These are phyloP conservation scores for Hippocampus guttulatus DNA, from an alignment of 2,113 vertebrate species.

Conservation along the genomic window DNA sequence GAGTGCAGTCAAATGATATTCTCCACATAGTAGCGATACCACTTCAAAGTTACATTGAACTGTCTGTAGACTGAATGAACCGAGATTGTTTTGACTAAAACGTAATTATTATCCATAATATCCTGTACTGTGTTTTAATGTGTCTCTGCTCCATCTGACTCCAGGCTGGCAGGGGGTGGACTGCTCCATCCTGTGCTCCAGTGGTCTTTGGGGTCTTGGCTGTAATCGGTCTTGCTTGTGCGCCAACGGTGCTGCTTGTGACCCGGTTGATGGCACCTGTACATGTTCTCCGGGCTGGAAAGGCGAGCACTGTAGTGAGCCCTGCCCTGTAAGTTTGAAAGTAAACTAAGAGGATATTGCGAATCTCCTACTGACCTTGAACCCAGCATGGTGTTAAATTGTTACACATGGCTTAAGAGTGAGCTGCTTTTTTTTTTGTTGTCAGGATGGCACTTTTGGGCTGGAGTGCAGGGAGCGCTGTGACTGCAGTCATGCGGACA, in stretches of 20 bases:
- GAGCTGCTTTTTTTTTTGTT: background rate
- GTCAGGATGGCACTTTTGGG: constrained; percentile 89
- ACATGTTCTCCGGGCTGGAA: constrained; percentile 88
- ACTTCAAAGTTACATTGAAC: background rate
- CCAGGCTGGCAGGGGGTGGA: constrained; percentile 93
- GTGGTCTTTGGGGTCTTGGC: constrained; percentile 86
- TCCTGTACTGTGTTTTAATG: background rate
- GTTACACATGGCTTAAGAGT: constrained; percentile 11
- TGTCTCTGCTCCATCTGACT: constrained; percentile 3
- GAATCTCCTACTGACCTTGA: background rate
- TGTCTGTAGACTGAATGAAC: background rate
- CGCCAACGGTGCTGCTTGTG: constrained; percentile 83
- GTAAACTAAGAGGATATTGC: background rate
- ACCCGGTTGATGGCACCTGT: constrained; percentile 82
- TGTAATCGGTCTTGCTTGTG: constrained; percentile 88
- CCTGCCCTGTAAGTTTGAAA: constrained; percentile 82
- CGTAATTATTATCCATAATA: background rate
- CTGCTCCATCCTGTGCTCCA: constrained; percentile 86
- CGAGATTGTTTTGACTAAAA: background rate
- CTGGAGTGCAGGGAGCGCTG: constrained; percentile 87
- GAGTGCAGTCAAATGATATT: background rate
- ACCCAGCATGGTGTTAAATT: background rate
- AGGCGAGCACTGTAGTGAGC: constrained; percentile 80
- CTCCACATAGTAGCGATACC: background rate
- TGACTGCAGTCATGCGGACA: constrained; percentile 89